Base-by-base conservation (phyloP, 2,113 vertebrate species). In the Gasterosteus aculeatus region DNA sequence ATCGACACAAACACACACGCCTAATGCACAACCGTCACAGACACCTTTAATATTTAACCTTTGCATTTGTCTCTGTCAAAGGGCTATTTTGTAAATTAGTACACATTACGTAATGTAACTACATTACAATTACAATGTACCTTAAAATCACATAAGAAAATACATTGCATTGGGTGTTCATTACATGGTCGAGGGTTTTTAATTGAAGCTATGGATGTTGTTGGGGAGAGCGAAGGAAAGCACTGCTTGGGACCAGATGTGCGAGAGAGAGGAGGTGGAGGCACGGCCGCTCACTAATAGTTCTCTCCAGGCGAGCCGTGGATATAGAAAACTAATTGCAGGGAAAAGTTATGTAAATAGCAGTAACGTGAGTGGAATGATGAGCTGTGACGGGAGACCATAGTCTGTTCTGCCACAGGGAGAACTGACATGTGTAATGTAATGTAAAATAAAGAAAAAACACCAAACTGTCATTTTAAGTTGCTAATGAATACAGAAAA, bases 1-100 rank as follows among this genome's bases (percentile, higher is more conserved):
- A 61, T 35, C 65, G 39, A 63, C 22, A 58, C 46, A 33, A 16
- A 67, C 18, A 51, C 3, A 29, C 12, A 0, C 57, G 14, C 22
- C 33, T 8, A 35, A 56, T 4, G 26, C 42, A 56, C 38, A 58
- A 11, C 7, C 7, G 11, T 31, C 49, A 61, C 41, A 46, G 16
- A 72, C 49, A 47, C 7, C 12, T 59, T 69, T 12, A 10, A 60
- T 73, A 69, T 77, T 63, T 22, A 77, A 46, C 63, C 31, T 46
- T 57, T 61, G 44, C 33, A 41, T 26, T 56, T n/a, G 5, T 29
- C 42, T 62, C 42, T 72, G 16, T 41, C 5, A 16, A 18, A 26
- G 22, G 22, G 22, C 22, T 26, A 26, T 26, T 38, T 38, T 38
- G 6, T 38, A 4, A 38, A 38, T 33, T 38, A 38, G 3, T 38